Percentiles rank a stretch among this genome's conserved stretches.
These are phyloP conservation scores for Amiota mariae DNA, from an alignment of 2,888 invertebrate species.

Conservation along the genomic window DNA sequence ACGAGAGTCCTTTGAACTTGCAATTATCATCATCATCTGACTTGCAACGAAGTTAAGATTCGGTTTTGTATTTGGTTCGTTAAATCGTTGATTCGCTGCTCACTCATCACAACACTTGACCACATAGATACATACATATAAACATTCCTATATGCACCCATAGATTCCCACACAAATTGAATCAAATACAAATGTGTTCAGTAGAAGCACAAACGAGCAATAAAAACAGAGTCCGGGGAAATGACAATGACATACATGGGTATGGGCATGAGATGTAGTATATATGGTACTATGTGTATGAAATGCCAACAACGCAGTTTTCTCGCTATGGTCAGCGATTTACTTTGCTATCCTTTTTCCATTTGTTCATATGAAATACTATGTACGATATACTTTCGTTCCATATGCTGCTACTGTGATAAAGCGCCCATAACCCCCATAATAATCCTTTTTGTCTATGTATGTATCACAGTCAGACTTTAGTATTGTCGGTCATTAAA, in stretches of 20 bases:
- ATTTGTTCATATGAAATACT: background rate
- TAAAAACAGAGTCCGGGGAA: too few relatives aligned
- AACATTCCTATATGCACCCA: background rate
- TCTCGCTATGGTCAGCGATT: conserved; percentile 9
- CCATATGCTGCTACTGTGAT: background rate
- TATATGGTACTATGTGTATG: background rate
- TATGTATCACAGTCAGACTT: background rate
- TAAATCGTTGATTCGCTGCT: background rate
- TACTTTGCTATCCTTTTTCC: conserved; percentile 4
- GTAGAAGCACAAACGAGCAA: too few relatives aligned
- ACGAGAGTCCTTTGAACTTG: background rate
- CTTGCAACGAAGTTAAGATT: background rate
- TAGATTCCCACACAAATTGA: too few relatives aligned
- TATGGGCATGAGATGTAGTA: too few relatives aligned
- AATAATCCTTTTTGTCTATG: too few relatives aligned
- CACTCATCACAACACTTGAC: conserved; percentile 16
- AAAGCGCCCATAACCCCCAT: background rate
- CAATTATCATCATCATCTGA: too few relatives aligned
- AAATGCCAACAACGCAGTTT: conserved; percentile 6
- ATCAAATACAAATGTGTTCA: too few relatives aligned
- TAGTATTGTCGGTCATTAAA: conserved; percentile 8
- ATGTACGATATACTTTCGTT: background rate
- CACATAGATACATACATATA: background rate
- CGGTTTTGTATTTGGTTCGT: background rate
- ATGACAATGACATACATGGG: too few relatives aligned